Conservation (phyloP, 2,113 vertebrate genomes). For the Pteropus alecto region DNA sequence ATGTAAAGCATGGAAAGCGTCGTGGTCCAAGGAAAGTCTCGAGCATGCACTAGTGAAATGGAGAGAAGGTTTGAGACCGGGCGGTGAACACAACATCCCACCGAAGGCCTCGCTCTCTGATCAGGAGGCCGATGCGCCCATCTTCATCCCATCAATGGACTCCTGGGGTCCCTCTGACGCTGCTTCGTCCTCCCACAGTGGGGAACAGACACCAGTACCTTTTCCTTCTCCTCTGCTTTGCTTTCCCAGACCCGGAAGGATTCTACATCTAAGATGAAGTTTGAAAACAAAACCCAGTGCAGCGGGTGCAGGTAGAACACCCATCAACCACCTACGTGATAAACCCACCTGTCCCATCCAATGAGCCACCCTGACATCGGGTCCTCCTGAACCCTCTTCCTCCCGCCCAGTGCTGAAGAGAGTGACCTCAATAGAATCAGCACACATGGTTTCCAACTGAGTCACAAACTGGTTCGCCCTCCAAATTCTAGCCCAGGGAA, state of each 20-base stretch:
- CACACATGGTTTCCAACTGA: background rate
- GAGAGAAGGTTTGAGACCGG: background rate
- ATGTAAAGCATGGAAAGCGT: conserved; percentile 88
- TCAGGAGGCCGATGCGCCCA: background rate
- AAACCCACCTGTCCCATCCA: background rate
- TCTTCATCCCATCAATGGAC: background rate
- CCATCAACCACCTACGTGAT: background rate
- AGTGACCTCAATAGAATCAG: background rate
- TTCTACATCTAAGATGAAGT: background rate
- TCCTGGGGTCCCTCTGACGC: background rate
- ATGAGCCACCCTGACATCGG: background rate
- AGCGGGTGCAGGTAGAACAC: background rate
- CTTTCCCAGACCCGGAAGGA: background rate
- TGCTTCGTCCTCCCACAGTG: background rate
- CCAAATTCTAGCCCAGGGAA: background rate
- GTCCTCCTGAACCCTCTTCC: background rate
- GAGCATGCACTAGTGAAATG: conserved; percentile 76
- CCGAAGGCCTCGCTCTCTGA: too few relatives aligned
- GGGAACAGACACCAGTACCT: too few relatives aligned
- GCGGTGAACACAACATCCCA: background rate
- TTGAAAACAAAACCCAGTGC: background rate
- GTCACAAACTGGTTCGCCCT: background rate
- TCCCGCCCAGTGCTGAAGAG: background rate
- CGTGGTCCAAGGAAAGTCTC: conserved; percentile 85
- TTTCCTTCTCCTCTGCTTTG: background rate